phyloP scores from a whole-genome alignment of 2,797 vertebrate species.

The Mormyrus hasselquistii region DNA sequence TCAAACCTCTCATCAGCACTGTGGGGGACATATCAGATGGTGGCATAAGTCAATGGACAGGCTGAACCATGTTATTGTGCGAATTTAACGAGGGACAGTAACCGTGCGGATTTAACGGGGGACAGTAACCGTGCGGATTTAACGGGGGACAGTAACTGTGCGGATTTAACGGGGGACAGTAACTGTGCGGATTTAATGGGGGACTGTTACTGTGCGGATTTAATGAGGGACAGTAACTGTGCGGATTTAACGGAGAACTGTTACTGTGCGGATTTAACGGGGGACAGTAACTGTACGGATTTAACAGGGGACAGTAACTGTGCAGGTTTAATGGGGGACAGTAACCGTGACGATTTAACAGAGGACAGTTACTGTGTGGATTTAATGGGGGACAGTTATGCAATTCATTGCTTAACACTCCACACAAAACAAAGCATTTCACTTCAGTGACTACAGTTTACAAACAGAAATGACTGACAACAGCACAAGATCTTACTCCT shows the following conservation, averaged over 20 bases:
- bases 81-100: background rate
- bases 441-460: background rate
- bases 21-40: slow-evolving; percentile 21
- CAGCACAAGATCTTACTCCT: background rate
- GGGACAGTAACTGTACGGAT: background rate
- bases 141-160: background rate
- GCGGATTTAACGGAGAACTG: background rate
- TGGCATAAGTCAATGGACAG: background rate
- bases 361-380: background rate
- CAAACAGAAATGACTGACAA: background rate
- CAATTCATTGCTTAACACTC: background rate
- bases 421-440: background rate
- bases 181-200: background rate
- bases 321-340: background rate
- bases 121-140: background rate
- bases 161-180: background rate
- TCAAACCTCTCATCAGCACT: slow-evolving; percentile 92
- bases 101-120: background rate
- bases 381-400: background rate
- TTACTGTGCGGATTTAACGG: background rate
- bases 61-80: background rate
- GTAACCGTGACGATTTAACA: no score
- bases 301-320: background rate
- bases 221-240: background rate
- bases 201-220: background rate